Percentiles rank a stretch among this genome's conserved stretches.
These are phyloP conservation scores for Nowickia ferox DNA, from an alignment of 2,888 invertebrate species.

Conservation along the genomic window DNA sequence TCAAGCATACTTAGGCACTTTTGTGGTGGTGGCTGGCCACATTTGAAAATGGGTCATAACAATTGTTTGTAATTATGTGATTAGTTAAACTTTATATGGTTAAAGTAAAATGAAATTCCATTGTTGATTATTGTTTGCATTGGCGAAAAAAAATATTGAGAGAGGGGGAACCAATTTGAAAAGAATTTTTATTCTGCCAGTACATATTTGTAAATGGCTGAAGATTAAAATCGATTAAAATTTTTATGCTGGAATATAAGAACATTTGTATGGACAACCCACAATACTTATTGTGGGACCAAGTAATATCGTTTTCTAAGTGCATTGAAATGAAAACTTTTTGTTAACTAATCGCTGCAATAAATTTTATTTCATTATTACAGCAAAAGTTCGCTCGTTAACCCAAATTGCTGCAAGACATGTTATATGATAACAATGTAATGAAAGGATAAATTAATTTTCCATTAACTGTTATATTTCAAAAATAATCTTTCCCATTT, in stretches of 20 bases:
- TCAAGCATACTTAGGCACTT: background rate
- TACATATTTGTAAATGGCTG: constrained; percentile 9
- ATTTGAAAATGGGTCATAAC: constrained; percentile 68
- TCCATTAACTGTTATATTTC: too few relatives aligned
- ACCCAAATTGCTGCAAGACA: background rate
- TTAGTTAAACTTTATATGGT: constrained; percentile 70
- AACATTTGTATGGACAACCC: constrained; percentile 10
- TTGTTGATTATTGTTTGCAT: constrained; percentile 46
- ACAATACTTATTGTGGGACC: background rate
- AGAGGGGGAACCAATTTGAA: constrained; percentile 13
- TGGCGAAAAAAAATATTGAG: background rate
- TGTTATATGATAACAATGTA: background rate
- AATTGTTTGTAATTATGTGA: constrained; percentile 71
- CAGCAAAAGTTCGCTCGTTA: background rate
- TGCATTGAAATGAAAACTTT: background rate
- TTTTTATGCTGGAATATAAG: constrained; percentile 6
- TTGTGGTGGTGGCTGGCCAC: constrained; percentile 26
- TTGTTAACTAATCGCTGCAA: constrained; percentile 1
- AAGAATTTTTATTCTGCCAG: constrained; percentile 17
- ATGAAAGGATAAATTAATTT: too few relatives aligned
- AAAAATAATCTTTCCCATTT: too few relatives aligned
- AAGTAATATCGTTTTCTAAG: background rate
- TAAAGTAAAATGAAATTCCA: constrained; percentile 62
- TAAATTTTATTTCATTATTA: background rate
- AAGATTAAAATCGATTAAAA: constrained; percentile 55